Conservation (phyloP, 2,888 invertebrate species). For the Elaeidobius kamerunicus region DNA sequence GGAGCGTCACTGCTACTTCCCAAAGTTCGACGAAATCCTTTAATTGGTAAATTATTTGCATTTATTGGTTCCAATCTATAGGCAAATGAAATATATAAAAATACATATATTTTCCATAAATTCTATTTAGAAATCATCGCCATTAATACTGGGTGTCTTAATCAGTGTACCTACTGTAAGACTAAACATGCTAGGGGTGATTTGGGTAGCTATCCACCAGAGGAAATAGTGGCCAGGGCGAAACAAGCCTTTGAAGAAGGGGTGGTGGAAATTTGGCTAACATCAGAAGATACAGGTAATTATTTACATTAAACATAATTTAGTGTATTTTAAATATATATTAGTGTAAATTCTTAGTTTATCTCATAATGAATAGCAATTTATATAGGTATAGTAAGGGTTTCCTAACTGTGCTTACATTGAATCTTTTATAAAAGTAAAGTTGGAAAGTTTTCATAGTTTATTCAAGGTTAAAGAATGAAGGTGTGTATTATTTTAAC, state of each 20-base stretch:
- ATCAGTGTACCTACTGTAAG: conserved; percentile 98
- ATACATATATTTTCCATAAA: too few relatives aligned
- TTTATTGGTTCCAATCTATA: background rate
- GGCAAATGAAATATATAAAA: too few relatives aligned
- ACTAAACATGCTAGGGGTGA: conserved; percentile 97
- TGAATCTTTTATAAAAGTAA: too few relatives aligned
- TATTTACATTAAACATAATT: too few relatives aligned
- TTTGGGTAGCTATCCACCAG: conserved; percentile 85
- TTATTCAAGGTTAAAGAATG: too few relatives aligned
- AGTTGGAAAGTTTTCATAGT: too few relatives aligned
- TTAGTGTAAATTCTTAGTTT: too few relatives aligned
- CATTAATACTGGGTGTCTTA: conserved; percentile 94
- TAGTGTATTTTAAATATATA: too few relatives aligned
- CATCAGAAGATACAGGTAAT: conserved; percentile 92
- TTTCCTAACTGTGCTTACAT: too few relatives aligned
- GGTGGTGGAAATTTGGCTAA: conserved; percentile 95
- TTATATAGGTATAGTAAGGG: too few relatives aligned
- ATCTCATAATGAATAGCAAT: too few relatives aligned
- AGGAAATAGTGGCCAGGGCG: conserved; percentile 86
- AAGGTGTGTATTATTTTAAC: too few relatives aligned
- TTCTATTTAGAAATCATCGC: conserved; percentile 78
- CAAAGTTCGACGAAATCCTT: conserved; percentile 91
- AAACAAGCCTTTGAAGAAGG: conserved; percentile 86
- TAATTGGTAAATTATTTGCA: conserved; percentile 54
- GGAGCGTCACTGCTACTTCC: conserved; percentile 83